Conservation (phyloP, 2,888 invertebrate species). For the Loripinus fragilis region DNA sequence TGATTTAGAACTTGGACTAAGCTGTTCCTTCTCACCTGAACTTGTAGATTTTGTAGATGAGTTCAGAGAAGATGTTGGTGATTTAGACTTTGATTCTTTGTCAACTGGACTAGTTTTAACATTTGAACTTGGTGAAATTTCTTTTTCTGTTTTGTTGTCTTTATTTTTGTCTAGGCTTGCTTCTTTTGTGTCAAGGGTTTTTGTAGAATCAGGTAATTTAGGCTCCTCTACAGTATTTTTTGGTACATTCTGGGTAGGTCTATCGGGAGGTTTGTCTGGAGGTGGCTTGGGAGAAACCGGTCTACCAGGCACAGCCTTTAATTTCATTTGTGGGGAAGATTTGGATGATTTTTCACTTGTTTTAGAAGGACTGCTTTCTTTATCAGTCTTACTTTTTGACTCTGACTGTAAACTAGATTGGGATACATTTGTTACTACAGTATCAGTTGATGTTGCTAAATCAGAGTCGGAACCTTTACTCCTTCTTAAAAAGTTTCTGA, state of each 20-base stretch:
- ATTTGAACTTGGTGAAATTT: background rate
- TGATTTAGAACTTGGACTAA: constrained; percentile 47
- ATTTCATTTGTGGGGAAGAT: constrained; percentile 60
- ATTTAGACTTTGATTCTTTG: constrained; percentile 12
- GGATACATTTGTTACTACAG: constrained; percentile 40
- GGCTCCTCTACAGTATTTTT: constrained; percentile 19
- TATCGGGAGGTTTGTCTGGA: constrained; percentile 27
- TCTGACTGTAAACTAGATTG: constrained; percentile 36
- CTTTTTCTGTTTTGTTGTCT: constrained; percentile 14
- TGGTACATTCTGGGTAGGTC: constrained; percentile 25
- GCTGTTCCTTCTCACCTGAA: constrained; percentile 30
- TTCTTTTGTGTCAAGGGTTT: background rate
- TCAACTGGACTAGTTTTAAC: constrained; percentile 8
- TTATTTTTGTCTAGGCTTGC: background rate
- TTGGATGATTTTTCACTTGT: constrained; percentile 47
- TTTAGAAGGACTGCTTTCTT: constrained; percentile 38
- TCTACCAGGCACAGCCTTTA: constrained; percentile 55
- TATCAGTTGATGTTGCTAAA: constrained; percentile 44
- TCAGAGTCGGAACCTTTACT: constrained; percentile 63
- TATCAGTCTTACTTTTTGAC: constrained; percentile 34
- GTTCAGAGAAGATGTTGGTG: background rate
- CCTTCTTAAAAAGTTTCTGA: constrained; percentile 71
- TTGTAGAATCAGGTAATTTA: constrained; percentile 3
- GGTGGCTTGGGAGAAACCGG: constrained; percentile 46
- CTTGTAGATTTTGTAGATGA: constrained; percentile 35